phyloP scores from a whole-genome alignment of 2,888 invertebrate species.

The Oscheius sp. region DNA sequence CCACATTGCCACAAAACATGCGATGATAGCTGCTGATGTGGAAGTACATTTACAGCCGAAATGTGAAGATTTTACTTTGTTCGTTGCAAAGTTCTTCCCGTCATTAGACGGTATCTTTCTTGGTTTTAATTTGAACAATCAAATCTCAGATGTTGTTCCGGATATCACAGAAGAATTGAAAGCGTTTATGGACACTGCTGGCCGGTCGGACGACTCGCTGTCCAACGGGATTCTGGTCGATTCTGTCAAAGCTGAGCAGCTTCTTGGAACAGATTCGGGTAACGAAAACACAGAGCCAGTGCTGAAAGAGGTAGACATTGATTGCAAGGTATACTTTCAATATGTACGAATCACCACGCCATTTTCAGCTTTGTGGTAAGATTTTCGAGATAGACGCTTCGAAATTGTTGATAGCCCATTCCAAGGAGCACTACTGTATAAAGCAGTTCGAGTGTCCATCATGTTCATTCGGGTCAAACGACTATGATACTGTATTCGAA shows the following conservation, averaged over 20 bases:
- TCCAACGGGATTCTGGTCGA: neutral
- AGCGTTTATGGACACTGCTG: constrained; percentile 22
- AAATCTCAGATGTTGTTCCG: neutral
- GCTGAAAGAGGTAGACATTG: neutral
- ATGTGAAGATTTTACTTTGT: neutral
- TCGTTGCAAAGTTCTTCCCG: constrained; percentile 30
- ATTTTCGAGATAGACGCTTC: constrained; percentile 4
- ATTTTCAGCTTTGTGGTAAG: constrained; percentile 7
- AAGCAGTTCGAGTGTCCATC: constrained; percentile 48
- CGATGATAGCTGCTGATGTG: constrained; percentile 13
- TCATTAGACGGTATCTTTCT: constrained; percentile 16
- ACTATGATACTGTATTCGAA: neutral
- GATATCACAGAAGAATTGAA: constrained; percentile 9
- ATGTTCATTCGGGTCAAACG: constrained; percentile 15
- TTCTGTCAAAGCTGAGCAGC: neutral
- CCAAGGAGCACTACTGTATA: constrained; percentile 47
- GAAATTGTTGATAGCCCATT: constrained; percentile 43
- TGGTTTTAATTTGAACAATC: too few relatives aligned
- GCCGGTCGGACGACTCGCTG: neutral
- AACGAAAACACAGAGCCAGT: neutral
- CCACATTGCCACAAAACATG: constrained; percentile 18
- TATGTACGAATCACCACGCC: too few relatives aligned
- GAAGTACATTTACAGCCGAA: neutral
- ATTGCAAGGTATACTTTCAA: neutral
- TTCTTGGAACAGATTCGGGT: constrained; percentile 2